These are phyloP conservation scores for Callosobruchus maculatus DNA, from an alignment of 2,888 invertebrate genomes.

Conservation along the genomic window DNA sequence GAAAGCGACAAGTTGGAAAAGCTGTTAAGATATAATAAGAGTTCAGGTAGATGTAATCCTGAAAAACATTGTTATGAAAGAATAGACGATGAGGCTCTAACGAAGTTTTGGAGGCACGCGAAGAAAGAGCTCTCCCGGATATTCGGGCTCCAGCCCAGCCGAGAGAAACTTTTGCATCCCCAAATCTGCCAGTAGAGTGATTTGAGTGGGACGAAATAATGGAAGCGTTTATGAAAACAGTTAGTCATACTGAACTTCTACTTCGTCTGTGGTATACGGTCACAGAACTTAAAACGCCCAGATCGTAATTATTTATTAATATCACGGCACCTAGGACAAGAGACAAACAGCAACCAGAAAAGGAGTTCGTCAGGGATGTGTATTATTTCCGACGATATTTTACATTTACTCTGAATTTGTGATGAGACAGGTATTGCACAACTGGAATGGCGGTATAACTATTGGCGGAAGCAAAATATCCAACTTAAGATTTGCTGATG, in stretches of 20 bases:
- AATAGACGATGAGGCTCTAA: conserved; percentile 40
- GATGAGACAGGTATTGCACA: too few relatives aligned
- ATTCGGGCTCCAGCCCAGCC: background rate
- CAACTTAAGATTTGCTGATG: too few relatives aligned
- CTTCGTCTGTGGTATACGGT: too few relatives aligned
- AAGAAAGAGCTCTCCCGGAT: conserved; percentile 5
- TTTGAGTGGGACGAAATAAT: background rate
- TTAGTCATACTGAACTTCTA: background rate
- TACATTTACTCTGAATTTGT: too few relatives aligned
- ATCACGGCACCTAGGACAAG: too few relatives aligned
- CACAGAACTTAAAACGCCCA: too few relatives aligned
- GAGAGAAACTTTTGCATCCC: background rate
- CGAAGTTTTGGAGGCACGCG: conserved; percentile 35
- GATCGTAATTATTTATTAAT: too few relatives aligned
- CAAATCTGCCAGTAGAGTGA: background rate
- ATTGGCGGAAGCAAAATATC: too few relatives aligned
- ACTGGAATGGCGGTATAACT: too few relatives aligned
- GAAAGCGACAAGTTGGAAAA: conserved; percentile 27
- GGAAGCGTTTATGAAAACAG: background rate
- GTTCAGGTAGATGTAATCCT: conserved; percentile 39
- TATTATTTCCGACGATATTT: too few relatives aligned
- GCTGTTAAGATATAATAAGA: conserved; percentile 29
- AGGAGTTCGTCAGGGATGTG: too few relatives aligned
- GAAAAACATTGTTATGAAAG: conserved; percentile 40
- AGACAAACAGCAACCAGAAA: too few relatives aligned